phyloP scores from a whole-genome alignment of 2,797 vertebrate species.

The Forpus xanthops region DNA sequence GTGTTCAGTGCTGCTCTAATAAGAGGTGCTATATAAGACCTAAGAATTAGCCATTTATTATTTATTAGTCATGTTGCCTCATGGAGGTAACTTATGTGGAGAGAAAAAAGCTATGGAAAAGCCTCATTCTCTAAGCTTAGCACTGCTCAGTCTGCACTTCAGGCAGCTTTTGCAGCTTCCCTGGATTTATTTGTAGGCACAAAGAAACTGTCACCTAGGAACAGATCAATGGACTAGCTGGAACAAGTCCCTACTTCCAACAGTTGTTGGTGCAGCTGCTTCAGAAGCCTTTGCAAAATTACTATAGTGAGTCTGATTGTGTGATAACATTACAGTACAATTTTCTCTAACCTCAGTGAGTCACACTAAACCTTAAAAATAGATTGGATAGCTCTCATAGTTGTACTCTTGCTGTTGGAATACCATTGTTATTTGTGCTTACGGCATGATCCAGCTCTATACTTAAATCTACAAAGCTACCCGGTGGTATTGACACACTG shows the following conservation, averaged over 20 bases:
- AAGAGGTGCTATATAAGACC: not conserved
- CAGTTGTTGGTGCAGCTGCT: not conserved
- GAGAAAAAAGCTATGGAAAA: not conserved
- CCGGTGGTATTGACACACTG: not conserved
- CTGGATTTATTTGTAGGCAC: not conserved
- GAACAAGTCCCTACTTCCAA: not conserved
- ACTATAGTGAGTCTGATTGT: not conserved
- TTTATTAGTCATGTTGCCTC: not conserved
- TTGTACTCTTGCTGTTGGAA: not conserved
- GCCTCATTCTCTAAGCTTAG: not conserved
- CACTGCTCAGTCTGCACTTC: not conserved
- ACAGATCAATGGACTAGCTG: conserved; percentile 6
- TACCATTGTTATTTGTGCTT: not conserved
- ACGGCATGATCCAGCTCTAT: not conserved
- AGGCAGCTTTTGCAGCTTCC: conserved; percentile 8
- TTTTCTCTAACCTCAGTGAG: not conserved
- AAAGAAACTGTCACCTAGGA: not conserved
- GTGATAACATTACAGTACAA: not conserved
- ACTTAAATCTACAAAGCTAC: conserved; percentile 1
- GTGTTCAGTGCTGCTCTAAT: not conserved
- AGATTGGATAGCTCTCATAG: not conserved
- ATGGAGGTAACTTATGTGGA: not conserved
- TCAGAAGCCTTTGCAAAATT: conserved; percentile 15
- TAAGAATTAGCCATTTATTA: conserved; percentile 5
- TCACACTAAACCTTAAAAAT: not conserved